phyloP scores from a whole-genome alignment of 2,888 invertebrate species.

The Drosophila sordidapex region DNA sequence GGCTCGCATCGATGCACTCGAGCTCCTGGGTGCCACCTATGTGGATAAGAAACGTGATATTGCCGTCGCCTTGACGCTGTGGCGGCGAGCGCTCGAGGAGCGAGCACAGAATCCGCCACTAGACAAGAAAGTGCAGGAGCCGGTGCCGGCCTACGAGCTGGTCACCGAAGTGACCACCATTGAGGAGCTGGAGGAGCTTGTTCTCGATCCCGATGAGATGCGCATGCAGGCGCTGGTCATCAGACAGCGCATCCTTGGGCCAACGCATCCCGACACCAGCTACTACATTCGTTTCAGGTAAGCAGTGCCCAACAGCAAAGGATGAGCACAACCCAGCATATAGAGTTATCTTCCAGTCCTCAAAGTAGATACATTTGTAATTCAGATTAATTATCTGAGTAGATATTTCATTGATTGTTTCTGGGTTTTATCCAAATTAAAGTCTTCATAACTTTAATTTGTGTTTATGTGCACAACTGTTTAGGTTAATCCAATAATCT shows the following conservation, averaged over 20 bases:
- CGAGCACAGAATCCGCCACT: conserved; percentile 89
- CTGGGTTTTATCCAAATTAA: background rate
- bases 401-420: background rate
- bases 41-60: conserved; percentile 98
- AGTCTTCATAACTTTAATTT: background rate
- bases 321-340: background rate
- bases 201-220: conserved; percentile 98
- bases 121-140: conserved; percentile 90
- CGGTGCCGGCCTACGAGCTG: conserved; percentile 95
- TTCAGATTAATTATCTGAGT: background rate
- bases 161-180: conserved; percentile 92
- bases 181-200: conserved; percentile 92
- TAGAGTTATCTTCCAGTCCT: background rate
- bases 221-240: conserved; percentile 97
- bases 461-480: background rate
- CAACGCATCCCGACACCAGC: conserved; percentile 98
- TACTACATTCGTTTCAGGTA: conserved; percentile 95
- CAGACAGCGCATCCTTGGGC: conserved; percentile 94
- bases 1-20: conserved; percentile 95
- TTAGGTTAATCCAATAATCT: background rate
- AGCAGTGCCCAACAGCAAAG: background rate
- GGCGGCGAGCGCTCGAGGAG: conserved; percentile 96
- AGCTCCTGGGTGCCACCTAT: conserved; percentile 96
- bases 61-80: conserved; percentile 93
- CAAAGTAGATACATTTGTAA: background rate